Evolutionary conservation across 2,888 invertebrate species (phyloP).

Genomic region (Clusia tigrina): DNA sequence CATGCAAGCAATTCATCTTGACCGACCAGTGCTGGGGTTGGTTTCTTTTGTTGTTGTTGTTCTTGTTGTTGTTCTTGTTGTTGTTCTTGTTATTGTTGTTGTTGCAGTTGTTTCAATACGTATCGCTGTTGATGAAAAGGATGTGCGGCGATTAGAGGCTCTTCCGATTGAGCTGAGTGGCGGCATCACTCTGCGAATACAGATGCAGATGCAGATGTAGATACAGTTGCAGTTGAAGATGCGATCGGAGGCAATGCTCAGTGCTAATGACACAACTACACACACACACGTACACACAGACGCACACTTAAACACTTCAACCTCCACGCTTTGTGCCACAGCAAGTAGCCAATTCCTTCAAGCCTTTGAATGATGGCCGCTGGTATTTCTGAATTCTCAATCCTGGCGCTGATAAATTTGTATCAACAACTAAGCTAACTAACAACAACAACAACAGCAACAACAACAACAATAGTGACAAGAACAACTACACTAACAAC

Average conservation of each 20-base stretch:
- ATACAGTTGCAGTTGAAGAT: neutral
- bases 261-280: neutral
- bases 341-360: neutral
- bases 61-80: too few species aligned
- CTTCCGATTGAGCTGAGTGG: constrained; percentile 8
- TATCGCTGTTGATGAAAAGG: neutral
- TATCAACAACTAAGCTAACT: constrained; percentile 5
- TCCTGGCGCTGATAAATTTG: neutral
- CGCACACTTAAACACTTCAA: neutral
- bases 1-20: constrained; percentile 1
- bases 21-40: neutral
- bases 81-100: neutral
- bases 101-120: neutral
- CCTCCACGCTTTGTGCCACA: neutral
- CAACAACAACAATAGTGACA: neutral
- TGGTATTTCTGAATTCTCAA: constrained; percentile 1
- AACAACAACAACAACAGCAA: neutral
- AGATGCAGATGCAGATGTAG: constrained; percentile 2
- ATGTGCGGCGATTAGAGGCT: constrained; percentile 7
- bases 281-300: neutral
- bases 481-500: too few species aligned
- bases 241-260: neutral
- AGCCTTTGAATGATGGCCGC: neutral
- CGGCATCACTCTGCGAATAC: too few species aligned
- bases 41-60: too few species aligned